phyloP scores from a whole-genome alignment of 2,113 vertebrate species.

The Tachysurus fulvidraco region DNA sequence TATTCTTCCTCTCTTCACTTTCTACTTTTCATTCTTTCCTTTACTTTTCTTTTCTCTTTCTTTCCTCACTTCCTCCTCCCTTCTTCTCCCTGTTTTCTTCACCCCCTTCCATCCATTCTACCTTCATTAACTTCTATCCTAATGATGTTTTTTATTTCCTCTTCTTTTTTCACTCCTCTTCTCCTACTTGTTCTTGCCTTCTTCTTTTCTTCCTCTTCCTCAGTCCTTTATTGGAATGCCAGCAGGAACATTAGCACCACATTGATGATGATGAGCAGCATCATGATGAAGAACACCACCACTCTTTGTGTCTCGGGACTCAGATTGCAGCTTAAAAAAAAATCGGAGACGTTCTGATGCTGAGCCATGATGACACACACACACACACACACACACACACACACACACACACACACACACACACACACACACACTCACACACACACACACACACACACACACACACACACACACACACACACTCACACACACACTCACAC shows the following conservation, averaged over 20 bases:
- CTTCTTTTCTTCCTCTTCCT: background rate
- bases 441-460: background rate
- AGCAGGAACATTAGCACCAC: slow-evolving; percentile 96
- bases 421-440: background rate
- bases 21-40: background rate
- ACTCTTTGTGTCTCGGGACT: slow-evolving; percentile 90
- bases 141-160: too few species aligned
- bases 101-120: background rate
- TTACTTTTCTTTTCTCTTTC: too few species aligned
- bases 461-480: too few species aligned
- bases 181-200: background rate
- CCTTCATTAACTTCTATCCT: background rate
- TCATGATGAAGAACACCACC: slow-evolving; percentile 93
- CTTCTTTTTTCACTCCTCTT: background rate
- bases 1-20: background rate
- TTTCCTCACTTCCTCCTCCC: too few species aligned
- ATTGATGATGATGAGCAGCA: slow-evolving; percentile 94
- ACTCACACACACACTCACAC: too few species aligned
- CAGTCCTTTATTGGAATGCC: slow-evolving; percentile 83
- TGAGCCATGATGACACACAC: slow-evolving; percentile 70
- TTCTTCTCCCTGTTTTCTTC: background rate
- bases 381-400: slow-evolving; percentile 6
- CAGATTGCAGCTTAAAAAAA: slow-evolving; percentile 91
- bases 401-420: background rate
- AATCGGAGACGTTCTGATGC: slow-evolving; percentile 75